Evolutionary conservation across 2,888 invertebrate genomes (phyloP), one percentile per base, ranked within the genome.

Genomic region (Drosophila barbarae): DNA sequence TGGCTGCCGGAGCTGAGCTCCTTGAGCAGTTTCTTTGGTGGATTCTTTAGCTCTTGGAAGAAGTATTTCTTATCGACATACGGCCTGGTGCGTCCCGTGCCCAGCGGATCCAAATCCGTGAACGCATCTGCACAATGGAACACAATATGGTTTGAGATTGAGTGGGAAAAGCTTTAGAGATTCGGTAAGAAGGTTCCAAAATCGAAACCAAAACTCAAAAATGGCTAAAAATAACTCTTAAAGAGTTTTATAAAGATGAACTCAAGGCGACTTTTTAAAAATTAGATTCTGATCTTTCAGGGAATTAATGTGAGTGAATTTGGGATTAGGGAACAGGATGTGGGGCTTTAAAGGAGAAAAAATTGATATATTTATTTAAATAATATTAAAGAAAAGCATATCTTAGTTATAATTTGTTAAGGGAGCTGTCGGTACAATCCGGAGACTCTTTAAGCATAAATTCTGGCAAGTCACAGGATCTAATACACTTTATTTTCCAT

Each of bases 31-130:
- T 96, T 96, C 91, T 96, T 96, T 82, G 96, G 96, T 79, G 97
- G 97, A 90, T 97, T 96, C 91, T 97, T 97, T 87, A 97, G 92
- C 90, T 97, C 96, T 91, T 96, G 96, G 92, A 97, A 97, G 92
- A 97, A 97, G 91, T 96, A 95, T 92, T 97, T 97, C 91, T 96
- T 96, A 92, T 97, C 97, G 87, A 97, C 93, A 91, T 96, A 97
- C 72, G 97, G 97, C 90, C 95, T 95, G 90, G 94, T 95, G 90
- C 95, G 93, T 87, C 96, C 96, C 82, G 96, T 96, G 87, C 97
- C 97, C 88, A 97, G 91, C 69, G 97, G 97, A 92, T 97, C 97
- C 90, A 97, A 91, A 89, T 97, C 97, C 76, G 96, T 96, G 92
- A 97, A 97, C 84, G 97, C 95, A 91, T 96, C 96, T 91, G 94